phyloP scores from a whole-genome alignment of 1,140 invertebrate genomes.

The Drosophila littoralis region DNA sequence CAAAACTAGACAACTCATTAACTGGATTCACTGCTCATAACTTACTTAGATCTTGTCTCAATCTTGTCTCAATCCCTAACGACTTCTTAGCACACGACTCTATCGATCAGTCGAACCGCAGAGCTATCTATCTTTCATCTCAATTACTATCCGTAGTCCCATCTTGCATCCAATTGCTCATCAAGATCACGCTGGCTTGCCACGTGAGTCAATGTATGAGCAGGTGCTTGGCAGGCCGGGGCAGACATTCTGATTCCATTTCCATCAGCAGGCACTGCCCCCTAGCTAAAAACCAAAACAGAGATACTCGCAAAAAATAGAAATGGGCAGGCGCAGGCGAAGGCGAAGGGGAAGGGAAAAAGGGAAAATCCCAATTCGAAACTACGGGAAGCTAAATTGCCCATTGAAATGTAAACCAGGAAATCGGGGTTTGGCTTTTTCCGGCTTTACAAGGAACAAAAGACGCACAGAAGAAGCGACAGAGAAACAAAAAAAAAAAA shows the following conservation, averaged over 20 bases:
- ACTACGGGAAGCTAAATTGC: conserved; percentile 64
- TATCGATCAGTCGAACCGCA: not conserved
- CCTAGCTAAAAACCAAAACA: conserved; percentile 44
- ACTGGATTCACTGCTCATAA: too few species aligned
- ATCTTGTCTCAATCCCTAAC: too few species aligned
- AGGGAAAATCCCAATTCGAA: conserved; percentile 35
- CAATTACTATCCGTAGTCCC: not conserved
- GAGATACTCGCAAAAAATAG: conserved; percentile 27
- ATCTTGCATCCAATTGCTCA: conserved; percentile 8
- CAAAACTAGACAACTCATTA: too few species aligned
- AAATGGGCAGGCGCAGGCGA: not conserved
- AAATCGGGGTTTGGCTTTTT: conserved; percentile 83
- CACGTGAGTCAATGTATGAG: conserved; percentile 27
- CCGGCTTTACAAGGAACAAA: conserved; percentile 75
- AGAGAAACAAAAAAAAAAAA: conserved; percentile 54
- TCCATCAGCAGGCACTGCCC: conserved; percentile 66
- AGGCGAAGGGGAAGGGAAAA: too few species aligned
- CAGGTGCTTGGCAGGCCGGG: conserved; percentile 23
- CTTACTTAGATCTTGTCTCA: too few species aligned
- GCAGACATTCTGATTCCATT: conserved; percentile 10
- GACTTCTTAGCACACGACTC: too few species aligned
- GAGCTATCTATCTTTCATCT: not conserved
- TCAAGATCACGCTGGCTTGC: conserved; percentile 6
- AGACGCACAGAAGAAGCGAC: conserved; percentile 60
- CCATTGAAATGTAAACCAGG: conserved; percentile 83